Evolutionary conservation across 1,140 invertebrate genomes (phyloP), one percentile per base, ranked within the genome.

Genomic region (Drosophila pseudoananassae): DNA sequence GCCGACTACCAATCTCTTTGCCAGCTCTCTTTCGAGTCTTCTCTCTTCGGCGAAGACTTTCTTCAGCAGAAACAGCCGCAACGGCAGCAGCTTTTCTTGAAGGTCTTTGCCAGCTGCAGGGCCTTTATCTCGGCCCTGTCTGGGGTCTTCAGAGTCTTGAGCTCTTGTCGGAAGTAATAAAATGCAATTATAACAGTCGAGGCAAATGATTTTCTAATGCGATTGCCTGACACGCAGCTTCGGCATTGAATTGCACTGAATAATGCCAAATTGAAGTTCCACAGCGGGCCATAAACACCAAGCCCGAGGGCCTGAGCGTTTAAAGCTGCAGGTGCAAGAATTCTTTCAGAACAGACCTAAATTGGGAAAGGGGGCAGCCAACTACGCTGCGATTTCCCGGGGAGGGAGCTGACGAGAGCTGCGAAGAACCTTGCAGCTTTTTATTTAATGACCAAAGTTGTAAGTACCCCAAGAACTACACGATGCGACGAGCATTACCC

Each of bases 21-120:
- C 43, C 43, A 46, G 3, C 17, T 46, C 43, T 46, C 43, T 46
- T 46, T 20, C 15, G 6, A 60, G 72, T 45, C 64, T 43, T 31
- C 79, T 56, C 79, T 82, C 79, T 85, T 84, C 14, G 73, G 54
- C 73, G 58, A 14, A 27, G 64, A 85, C 81, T 85, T 85, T 85
- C 81, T 85, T 83, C 9, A 15, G 15, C 46, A 14, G 71, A 25
- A 23, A n/a, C 12, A 55, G 53, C 36, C 75, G 23, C 23, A 8
- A 3, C 43, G n/a, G 47, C 33, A 4, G 50, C 56, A 76, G 72
- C 72, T 76, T 76, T 76, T 75, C 53, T 53, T 49, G 45, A 66
- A 40, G 63, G 63, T 80, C 65, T 70, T 53, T 76, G 64, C 47
- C 46, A 47, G 38, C 47, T 46, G 45, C 58, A 68, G 54, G 36